Conservation (phyloP, 1,140 invertebrate genomes). For the Subanguina moxae region DNA sequence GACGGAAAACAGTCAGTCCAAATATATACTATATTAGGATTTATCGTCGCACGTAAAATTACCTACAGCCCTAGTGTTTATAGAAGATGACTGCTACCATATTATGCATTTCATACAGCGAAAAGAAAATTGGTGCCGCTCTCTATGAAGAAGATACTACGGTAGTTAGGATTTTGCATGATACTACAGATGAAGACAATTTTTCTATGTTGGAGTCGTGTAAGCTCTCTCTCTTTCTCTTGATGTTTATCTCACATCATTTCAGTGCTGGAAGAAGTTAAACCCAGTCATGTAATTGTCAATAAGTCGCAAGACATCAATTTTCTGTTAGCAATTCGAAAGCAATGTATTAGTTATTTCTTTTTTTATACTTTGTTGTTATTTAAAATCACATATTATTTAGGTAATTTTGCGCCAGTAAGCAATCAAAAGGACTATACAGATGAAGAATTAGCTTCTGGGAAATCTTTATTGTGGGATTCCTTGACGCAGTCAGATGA, state of each 20-base stretch:
- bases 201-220: slow-evolving; percentile 16
- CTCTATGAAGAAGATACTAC: slow-evolving; percentile 23
- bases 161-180: slow-evolving; percentile 15
- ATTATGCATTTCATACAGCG: slow-evolving; percentile 23
- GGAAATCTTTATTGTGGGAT: not conserved
- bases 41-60: no score
- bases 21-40: no score
- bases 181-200: slow-evolving; percentile 25
- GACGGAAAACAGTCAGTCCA: no score
- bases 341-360: slow-evolving; percentile 19
- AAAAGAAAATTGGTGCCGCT: slow-evolving; percentile 23
- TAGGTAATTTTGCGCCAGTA: not conserved
- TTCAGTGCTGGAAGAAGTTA: slow-evolving; percentile 22
- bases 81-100: slow-evolving; percentile 11
- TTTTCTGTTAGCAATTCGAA: slow-evolving; percentile 14
- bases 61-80: no score
- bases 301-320: slow-evolving; percentile 21
- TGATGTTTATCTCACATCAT: not conserved
- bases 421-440: not conserved
- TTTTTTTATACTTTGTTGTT: slow-evolving; percentile 1
- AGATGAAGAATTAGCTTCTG: not conserved
- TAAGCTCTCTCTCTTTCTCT: not conserved
- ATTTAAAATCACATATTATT: not conserved
- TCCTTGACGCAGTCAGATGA: no score
- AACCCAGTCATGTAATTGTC: slow-evolving; percentile 19